Evolutionary conservation across 2,888 invertebrate species (phyloP), one percentile per base, ranked within the genome.

Genomic region (Rhimphoctona megacephalus): DNA sequence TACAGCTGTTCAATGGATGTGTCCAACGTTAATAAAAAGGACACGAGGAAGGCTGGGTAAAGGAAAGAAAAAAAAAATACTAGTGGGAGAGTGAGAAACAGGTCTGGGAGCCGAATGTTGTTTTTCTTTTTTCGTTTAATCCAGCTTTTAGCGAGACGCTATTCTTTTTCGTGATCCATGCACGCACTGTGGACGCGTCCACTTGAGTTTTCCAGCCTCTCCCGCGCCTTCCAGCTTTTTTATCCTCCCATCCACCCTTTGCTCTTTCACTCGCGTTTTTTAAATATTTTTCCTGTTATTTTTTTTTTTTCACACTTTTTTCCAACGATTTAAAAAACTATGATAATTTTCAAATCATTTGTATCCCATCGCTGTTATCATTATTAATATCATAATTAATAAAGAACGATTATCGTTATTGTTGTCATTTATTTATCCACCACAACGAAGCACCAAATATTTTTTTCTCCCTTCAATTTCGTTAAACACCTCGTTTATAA

Each of bases 41-140:
- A 33, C 33, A 8, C 33, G 33, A 52, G 36, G 67, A 46, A 36
- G 33, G 17, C 17, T 30, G 61, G 30, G 61, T 7, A n/a, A 49
- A 19, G n/a, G 30, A 17, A 61, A 30, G 19, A 52, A 39, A 70
- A 49, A 70, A 30, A 69, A 57, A 30, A 67, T 52, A 19, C 78
- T 73, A 52, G n/a, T 5, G 49, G 81, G 70, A 86, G 76, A 85
- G 77, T 80, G 82, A 67, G 76, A 82, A 84, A 81, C 57, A 57
- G 57, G 57, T 57, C 57, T 57, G 11, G 57, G 25, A 83, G 74
- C 80, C 72, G 80, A 70, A 61, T 22, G 54, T 76, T 77, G 79
- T 39, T 61, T 76, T 66, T 70, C 36, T 67, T 8, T 66, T 67
- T 72, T 66, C 73, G n/a, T 64, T 83, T 77, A 78, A 85, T 85